phyloP scores from a whole-genome alignment of 2,888 invertebrate genomes.

The Lymantria dispar region DNA sequence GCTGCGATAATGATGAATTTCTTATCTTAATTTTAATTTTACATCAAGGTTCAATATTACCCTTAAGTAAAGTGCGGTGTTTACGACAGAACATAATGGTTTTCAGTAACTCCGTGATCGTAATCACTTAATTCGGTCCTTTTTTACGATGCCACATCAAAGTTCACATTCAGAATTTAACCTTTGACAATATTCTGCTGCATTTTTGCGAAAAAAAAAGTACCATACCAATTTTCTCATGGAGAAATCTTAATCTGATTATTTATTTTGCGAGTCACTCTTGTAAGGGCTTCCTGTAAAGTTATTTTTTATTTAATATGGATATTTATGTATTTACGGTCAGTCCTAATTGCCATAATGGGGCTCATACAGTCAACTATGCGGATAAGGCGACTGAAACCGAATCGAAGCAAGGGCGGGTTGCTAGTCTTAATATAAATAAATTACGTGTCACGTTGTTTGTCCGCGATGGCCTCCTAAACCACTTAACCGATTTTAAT shows the following conservation, averaged over 20 bases:
- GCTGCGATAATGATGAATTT: neutral
- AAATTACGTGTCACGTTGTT: no score
- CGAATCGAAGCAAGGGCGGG: no score
- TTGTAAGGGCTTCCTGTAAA: no score
- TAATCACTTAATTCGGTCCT: slow-evolving; percentile 49
- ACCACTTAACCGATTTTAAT: no score
- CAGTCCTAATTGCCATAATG: no score
- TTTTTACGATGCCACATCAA: slow-evolving; percentile 40
- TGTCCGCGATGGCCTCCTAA: no score
- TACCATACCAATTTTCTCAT: neutral
- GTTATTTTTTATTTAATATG: no score
- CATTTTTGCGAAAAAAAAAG: slow-evolving; percentile 7
- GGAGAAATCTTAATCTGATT: slow-evolving; percentile 1
- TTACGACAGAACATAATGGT: slow-evolving; percentile 39
- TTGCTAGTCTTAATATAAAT: no score
- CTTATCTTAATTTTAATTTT: no score
- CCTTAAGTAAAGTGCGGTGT: slow-evolving; percentile 35
- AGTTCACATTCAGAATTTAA: slow-evolving; percentile 17
- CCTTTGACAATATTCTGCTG: slow-evolving; percentile 25
- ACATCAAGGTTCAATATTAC: slow-evolving; percentile 1
- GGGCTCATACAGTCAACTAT: no score
- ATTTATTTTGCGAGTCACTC: neutral
- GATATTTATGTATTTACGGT: no score
- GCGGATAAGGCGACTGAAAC: no score
- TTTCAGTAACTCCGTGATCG: slow-evolving; percentile 40